Evolutionary conservation across 2,113 vertebrate species (phyloP).

Genomic region (Spheniscus mendiculus): DNA sequence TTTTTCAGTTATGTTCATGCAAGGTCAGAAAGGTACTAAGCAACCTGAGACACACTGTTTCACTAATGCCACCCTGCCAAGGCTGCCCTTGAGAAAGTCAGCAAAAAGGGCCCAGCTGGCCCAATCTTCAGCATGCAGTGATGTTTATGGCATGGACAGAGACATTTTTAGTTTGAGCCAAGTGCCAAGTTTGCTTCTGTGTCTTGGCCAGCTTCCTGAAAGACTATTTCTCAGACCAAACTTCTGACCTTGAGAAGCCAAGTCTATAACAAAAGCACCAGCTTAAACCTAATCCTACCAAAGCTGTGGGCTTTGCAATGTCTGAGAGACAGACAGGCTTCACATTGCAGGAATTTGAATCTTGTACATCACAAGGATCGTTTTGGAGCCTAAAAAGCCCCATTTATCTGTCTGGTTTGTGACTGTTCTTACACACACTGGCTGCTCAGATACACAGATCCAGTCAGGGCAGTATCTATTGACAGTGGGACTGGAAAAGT

Average conservation of each 20-base stretch:
- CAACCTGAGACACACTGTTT: neutral
- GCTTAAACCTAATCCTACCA: neutral
- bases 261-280: neutral
- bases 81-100: neutral
- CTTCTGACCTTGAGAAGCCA: constrained; percentile 1
- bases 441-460: neutral
- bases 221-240: neutral
- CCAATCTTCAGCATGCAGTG: neutral
- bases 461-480: neutral
- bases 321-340: neutral
- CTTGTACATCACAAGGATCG: neutral
- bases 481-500: neutral
- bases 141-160: constrained; percentile 28
- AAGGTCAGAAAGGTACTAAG: neutral
- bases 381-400: neutral
- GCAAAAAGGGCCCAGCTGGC: neutral
- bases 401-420: neutral
- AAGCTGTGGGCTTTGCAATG: neutral
- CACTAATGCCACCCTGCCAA: neutral
- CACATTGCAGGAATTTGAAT: neutral
- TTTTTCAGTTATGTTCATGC: neutral
- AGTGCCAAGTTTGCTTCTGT: neutral
- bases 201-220: neutral
- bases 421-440: neutral
- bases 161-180: neutral